Conservation (phyloP, 2,888 invertebrate genomes). For the Mimachlamys varia region DNA sequence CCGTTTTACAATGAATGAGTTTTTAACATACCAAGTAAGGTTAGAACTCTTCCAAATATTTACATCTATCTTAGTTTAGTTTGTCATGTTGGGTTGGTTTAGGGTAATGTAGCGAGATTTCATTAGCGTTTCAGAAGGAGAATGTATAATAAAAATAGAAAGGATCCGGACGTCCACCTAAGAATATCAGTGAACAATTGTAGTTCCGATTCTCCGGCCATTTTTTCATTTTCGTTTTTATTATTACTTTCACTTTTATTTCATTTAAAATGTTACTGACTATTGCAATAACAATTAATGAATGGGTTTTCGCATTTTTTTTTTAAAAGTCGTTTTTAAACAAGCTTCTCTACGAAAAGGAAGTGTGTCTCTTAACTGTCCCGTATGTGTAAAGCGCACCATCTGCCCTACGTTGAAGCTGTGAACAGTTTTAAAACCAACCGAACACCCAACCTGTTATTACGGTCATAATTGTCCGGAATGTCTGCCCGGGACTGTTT, state of each 20-base stretch:
- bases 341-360: neutral
- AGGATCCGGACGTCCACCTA: too few species aligned
- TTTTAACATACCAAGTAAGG: neutral
- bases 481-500: neutral
- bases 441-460: neutral
- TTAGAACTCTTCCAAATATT: neutral
- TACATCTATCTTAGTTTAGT: neutral
- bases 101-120: neutral
- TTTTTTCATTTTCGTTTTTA: too few species aligned
- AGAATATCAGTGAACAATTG: too few species aligned
- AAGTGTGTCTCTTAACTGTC: neutral
- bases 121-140: neutral
- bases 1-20: neutral
- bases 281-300: too few species aligned
- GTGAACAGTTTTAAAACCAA: neutral
- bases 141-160: too few species aligned
- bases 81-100: neutral
- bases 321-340: neutral
- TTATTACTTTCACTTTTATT: too few species aligned
- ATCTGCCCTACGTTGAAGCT: neutral
- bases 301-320: too few species aligned
- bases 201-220: too few species aligned
- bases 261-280: too few species aligned
- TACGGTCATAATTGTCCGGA: slow-evolving; percentile 2
- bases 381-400: neutral